Evolutionary conservation across 2,113 vertebrate genomes (phyloP).

Genomic region (Oreotragus oreotragus): DNA sequence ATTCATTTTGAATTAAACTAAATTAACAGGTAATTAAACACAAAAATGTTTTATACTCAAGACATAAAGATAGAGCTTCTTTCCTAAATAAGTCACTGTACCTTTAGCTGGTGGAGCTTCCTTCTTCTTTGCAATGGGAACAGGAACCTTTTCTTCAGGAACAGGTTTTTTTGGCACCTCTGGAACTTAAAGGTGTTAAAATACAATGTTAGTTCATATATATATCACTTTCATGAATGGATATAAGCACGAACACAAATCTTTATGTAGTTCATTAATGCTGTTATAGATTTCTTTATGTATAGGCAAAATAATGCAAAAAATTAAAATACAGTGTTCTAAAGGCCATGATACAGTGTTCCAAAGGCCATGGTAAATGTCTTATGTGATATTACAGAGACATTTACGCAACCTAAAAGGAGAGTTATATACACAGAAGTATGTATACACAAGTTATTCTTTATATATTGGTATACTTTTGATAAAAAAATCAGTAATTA

Average conservation of each 20-base stretch:
- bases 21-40: neutral
- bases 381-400: neutral
- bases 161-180: constrained; percentile 74
- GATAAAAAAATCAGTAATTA: neutral
- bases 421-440: neutral
- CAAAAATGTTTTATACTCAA: neutral
- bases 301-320: neutral
- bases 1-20: constrained; percentile 3
- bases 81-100: constrained; percentile 34
- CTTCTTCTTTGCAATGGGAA: constrained; percentile 70
- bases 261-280: neutral
- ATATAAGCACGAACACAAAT: neutral
- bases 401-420: neutral
- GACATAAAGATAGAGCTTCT: neutral
- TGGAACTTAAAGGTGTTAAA: constrained; percentile 76
- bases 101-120: constrained; percentile 68
- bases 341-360: neutral
- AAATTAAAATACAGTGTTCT: neutral
- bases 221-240: neutral
- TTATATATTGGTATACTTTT: neutral
- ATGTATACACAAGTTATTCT: neutral
- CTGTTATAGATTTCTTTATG: neutral
- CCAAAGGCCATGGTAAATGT: neutral
- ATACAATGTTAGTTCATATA: neutral
- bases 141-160: constrained; percentile 74